Base-by-base conservation (phyloP, 1,140 invertebrate species). In the Drosophila punjabiensis region DNA sequence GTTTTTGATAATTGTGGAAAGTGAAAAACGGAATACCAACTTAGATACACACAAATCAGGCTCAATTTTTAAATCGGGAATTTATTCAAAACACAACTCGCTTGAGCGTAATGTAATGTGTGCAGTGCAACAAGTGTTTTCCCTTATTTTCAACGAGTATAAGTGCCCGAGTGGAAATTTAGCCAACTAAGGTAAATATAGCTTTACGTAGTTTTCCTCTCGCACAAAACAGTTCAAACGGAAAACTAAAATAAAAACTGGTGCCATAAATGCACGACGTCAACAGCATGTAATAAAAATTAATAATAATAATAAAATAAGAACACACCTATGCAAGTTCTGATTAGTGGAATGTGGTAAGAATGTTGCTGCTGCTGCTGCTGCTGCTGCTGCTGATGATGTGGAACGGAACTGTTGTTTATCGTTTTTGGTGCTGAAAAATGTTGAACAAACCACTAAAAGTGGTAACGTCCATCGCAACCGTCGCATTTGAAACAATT, bases 1-100 rank as follows among this genome's bases (percentile, higher is more conserved):
- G 39, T 66, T 67, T 67, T 67, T 67, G 64, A 63, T 67, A 63
- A 67, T 67, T 64, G 64, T 67, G 64, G 64, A 67, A 67, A 67
- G 64, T 67, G 64, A 67, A 41, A 33, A 67, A 63, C n/a, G 39
- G 48, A 67, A 43, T 45, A 59, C 56, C 20, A 41, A 43, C 16
- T 59, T 45, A 43, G 56, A 59, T 59, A 67, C 64, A 63, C 37
- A 64, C n/a, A 67, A 64, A 64, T 63, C 30, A 39, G 32, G 39
- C 30, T 64, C 61, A 45, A 67, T 67, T 24, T 63, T 32, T 45
- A 63, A 64, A 67, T 67, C 16, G 24, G n/a, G 14, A 30, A 41
- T 24, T 66, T 32, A 66, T 63, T 24, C 13, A 14, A 43, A 16
- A 63, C 32, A 35, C 55, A 28, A 58, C 7, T 11, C 14, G 35